Conservation (phyloP, 2,888 invertebrate genomes). For the Athalia rosae region DNA sequence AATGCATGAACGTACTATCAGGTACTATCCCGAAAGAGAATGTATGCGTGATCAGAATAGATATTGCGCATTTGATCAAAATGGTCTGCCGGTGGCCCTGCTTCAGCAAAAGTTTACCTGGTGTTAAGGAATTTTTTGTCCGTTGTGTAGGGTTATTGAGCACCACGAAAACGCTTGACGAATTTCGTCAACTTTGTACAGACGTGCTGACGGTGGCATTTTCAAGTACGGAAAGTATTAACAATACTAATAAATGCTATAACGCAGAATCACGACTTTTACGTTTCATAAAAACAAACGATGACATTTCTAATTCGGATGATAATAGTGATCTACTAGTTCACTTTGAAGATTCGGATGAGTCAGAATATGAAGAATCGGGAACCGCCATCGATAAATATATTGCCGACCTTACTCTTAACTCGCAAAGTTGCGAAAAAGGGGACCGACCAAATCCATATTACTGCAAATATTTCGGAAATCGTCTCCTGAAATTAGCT, state of each 20-base stretch:
- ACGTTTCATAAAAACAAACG: neutral
- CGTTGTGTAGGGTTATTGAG: constrained; percentile 1
- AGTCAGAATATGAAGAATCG: too few relatives aligned
- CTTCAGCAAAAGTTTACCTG: neutral
- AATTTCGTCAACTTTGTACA: constrained; percentile 11
- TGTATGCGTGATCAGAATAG: neutral
- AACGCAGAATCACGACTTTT: constrained; percentile 1
- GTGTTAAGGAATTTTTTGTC: constrained; percentile 12
- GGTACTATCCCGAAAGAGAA: neutral
- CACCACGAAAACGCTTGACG: constrained; percentile 3
- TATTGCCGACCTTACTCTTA: neutral
- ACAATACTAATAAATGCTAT: constrained; percentile 18
- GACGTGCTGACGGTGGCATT: constrained; percentile 21
- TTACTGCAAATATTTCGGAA: constrained; percentile 7
- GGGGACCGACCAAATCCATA: constrained; percentile 12
- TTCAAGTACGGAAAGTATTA: constrained; percentile 8
- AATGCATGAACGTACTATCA: too few relatives aligned
- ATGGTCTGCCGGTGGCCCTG: neutral
- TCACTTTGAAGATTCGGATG: constrained; percentile 11
- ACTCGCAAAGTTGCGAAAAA: constrained; percentile 15
- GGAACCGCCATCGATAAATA: neutral
- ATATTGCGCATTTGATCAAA: constrained; percentile 9
- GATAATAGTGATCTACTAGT: constrained; percentile 18
- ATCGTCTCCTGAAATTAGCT: neutral
- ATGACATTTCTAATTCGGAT: neutral